Base-by-base conservation (phyloP, 2,888 invertebrate species). In the Lypha dubia region DNA sequence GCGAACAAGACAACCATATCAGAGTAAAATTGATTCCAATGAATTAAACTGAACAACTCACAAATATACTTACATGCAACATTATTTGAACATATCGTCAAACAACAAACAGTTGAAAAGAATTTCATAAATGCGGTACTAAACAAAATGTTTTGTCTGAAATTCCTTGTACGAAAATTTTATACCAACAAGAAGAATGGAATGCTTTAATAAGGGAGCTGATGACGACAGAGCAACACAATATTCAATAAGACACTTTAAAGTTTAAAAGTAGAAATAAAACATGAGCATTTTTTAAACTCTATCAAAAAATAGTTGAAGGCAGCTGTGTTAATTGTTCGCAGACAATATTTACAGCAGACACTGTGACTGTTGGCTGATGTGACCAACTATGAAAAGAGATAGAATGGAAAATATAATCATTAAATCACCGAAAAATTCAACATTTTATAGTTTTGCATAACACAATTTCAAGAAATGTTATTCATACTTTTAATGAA, bases 51-150 rank as follows among this genome's bases (percentile, higher is more conserved):
- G 28, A 41, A 35, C 7, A 71, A 63, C n/a, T 62, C n/a, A 17
- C 44, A 2, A 5, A 38, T 24, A 35, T 62, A 7, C n/a, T n/a
- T n/a, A n/a, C n/a, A n/a, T n/a, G n/a, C 53, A 63, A 7, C 44
- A 63, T 32, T 17, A 58, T 56, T 11, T 6, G 8, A 32, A 13
- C 32, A 71, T 56, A 49, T 65, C 17, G 35, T 58, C 32, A 3
- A 46, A 44, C 46, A 63, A 58, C 38, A 41, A 79, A 74, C 58
- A 60, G 68, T 68, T 46, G 7, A 60, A 49, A 83, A 60, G 79
- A 75, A 83, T 84, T 76, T 75, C 24, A 76, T 80, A 67, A 84
- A 76, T 84, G 83, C 80, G 79, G 76, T 80, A 79, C 60, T 65
- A 79, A 74, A 83, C 62, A 77, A 9, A 49, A 35, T 38, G 53